phyloP scores from a whole-genome alignment of 2,113 vertebrate genomes.

The Gallinago jamesoni region DNA sequence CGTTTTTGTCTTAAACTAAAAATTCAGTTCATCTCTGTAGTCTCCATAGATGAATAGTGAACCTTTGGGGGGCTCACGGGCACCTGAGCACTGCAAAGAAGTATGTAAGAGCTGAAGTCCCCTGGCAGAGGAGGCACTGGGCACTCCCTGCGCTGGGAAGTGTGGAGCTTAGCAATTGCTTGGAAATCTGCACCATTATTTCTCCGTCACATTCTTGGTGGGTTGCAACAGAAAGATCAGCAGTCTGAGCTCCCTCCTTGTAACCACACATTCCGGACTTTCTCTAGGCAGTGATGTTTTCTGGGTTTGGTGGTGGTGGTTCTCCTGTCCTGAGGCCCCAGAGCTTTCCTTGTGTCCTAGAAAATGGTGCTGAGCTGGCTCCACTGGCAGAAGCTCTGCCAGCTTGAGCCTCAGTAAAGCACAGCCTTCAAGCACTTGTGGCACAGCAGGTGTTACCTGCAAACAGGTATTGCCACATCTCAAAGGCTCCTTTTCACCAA shows the following conservation, averaged over 20 bases:
- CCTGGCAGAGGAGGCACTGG: background rate
- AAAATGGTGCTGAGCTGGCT: background rate
- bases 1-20: background rate
- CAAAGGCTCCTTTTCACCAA: fast-evolving
- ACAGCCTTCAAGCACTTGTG: background rate
- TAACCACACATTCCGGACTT: background rate
- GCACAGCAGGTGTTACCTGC: too few species aligned
- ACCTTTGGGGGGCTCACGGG: background rate
- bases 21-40: background rate
- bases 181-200: background rate
- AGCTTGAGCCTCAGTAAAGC: background rate
- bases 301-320: background rate
- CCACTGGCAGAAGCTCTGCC: background rate
- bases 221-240: background rate
- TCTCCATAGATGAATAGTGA: background rate
- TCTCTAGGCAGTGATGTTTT: background rate
- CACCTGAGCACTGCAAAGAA: background rate
- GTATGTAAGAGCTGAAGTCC: background rate
- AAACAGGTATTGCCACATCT: background rate
- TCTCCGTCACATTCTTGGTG: background rate
- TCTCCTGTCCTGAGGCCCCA: background rate
- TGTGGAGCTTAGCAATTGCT: background rate
- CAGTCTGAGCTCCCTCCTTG: background rate
- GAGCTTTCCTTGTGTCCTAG: background rate
- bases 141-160: background rate